These are phyloP conservation scores for Strix uralensis DNA, from an alignment of 2,113 vertebrate genomes.

Conservation along the genomic window DNA sequence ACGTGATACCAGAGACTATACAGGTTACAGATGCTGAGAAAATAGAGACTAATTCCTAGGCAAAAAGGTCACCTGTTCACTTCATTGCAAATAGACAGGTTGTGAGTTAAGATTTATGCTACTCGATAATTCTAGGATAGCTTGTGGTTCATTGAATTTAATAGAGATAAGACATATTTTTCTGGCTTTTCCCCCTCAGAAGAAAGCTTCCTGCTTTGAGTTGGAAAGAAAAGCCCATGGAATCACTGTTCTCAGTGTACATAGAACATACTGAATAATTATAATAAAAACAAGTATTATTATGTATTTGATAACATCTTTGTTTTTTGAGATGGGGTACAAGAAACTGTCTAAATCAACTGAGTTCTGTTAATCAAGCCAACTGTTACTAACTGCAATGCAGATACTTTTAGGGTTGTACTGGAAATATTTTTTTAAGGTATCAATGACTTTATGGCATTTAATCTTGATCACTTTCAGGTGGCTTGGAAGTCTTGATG, in stretches of 20 bases:
- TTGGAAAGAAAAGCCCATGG: not conserved
- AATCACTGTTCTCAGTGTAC: not conserved
- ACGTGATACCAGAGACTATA: not conserved
- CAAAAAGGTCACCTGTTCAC: not conserved
- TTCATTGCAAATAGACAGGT: not conserved
- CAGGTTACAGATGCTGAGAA: not conserved
- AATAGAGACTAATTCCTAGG: not conserved
- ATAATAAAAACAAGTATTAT: not conserved
- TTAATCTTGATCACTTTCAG: not conserved
- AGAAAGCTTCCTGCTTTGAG: not conserved
- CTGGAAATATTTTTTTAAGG: not conserved
- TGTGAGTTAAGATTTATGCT: not conserved
- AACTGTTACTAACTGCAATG: not conserved
- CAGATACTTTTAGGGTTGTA: not conserved
- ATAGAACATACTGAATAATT: not conserved
- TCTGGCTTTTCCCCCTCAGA: not conserved
- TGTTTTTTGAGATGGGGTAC: not conserved
- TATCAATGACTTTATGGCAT: not conserved
- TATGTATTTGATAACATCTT: not conserved
- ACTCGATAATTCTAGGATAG: not conserved
- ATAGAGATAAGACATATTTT: not conserved
- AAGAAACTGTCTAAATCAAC: not conserved
- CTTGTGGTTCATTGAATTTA: not conserved
- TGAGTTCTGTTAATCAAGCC: not conserved
- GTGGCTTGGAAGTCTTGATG: not conserved